Evolutionary conservation across 2,888 invertebrate species (phyloP).

Genomic region (Actias luna): DNA sequence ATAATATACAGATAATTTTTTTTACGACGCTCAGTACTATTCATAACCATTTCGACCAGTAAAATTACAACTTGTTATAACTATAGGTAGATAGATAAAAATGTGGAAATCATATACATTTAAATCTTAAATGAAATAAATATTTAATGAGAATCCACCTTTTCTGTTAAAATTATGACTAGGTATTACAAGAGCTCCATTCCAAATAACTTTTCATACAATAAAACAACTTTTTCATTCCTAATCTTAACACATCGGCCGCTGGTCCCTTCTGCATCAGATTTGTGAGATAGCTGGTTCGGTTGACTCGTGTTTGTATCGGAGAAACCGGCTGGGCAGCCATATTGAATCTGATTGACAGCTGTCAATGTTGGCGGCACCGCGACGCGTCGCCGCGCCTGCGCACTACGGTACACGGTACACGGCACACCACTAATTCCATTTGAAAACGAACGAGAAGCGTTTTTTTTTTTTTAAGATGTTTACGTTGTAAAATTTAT

Average conservation of each 20-base stretch:
- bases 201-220: constrained; percentile 8
- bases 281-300: constrained; percentile 41
- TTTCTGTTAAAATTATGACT: background rate
- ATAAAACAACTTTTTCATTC: constrained; percentile 35
- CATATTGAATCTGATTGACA: constrained; percentile 81
- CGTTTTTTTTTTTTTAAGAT: constrained; percentile 16
- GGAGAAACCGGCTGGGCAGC: constrained; percentile 69
- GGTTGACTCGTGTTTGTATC: constrained; percentile 21
- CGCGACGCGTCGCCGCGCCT: constrained; percentile 76
- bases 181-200: constrained; percentile 12
- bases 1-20: too few relatives aligned
- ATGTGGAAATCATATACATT: background rate
- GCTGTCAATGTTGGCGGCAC: constrained; percentile 80
- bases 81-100: background rate
- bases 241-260: constrained; percentile 51
- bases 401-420: constrained; percentile 49
- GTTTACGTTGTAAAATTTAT: constrained; percentile 6
- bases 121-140: background rate
- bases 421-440: constrained; percentile 61
- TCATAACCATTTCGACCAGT: too few relatives aligned
- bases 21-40: too few relatives aligned
- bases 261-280: constrained; percentile 41
- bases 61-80: too few relatives aligned
- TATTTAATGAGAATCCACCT: background rate
- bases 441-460: constrained; percentile 38